A percentile compares a stretch with the other conserved stretches of the same genome.
Evolutionary conservation across 2,888 invertebrate species (phyloP).

Genomic region (Drosophila bunnanda): DNA sequence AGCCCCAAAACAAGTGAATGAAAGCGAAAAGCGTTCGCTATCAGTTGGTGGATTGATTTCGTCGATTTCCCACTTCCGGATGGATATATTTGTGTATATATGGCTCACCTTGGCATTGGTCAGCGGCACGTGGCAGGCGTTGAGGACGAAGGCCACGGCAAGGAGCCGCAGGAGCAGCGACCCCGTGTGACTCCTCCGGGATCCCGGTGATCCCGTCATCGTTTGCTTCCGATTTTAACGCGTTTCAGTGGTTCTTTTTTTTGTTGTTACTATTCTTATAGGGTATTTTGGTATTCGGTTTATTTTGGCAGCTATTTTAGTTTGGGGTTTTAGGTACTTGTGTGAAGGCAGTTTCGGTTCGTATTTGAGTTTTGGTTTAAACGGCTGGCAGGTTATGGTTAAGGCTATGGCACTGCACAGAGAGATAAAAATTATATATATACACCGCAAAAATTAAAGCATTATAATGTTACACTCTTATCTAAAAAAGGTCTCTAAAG

Average conservation of each 20-base stretch:
- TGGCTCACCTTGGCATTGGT: conserved; percentile 70
- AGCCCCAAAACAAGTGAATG: conserved; percentile 5
- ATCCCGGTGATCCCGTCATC: conserved; percentile 71
- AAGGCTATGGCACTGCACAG: conserved; percentile 51
- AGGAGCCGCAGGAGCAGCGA: conserved; percentile 70
- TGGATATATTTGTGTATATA: background rate
- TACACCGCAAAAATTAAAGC: background rate
- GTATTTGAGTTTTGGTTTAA: conserved; percentile 47
- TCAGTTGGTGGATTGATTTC: conserved; percentile 9
- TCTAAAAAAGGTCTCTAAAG: background rate
- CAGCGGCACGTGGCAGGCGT: conserved; percentile 61
- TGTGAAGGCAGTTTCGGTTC: conserved; percentile 59
- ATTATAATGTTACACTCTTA: background rate
- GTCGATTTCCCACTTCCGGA: conserved; percentile 5
- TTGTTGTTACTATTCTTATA: background rate
- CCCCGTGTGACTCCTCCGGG: conserved; percentile 57
- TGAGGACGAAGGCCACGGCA: conserved; percentile 61
- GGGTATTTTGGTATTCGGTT: conserved; percentile 23
- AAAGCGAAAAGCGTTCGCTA: conserved; percentile 11
- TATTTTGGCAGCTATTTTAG: conserved; percentile 56
- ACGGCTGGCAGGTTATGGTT: conserved; percentile 39
- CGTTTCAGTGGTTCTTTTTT: conserved; percentile 8
- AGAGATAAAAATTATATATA: conserved; percentile 6
- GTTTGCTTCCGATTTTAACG: background rate
- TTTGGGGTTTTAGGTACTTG: conserved; percentile 39